phyloP scores from a whole-genome alignment of 2,797 vertebrate species.

The Myotis planiceps region DNA sequence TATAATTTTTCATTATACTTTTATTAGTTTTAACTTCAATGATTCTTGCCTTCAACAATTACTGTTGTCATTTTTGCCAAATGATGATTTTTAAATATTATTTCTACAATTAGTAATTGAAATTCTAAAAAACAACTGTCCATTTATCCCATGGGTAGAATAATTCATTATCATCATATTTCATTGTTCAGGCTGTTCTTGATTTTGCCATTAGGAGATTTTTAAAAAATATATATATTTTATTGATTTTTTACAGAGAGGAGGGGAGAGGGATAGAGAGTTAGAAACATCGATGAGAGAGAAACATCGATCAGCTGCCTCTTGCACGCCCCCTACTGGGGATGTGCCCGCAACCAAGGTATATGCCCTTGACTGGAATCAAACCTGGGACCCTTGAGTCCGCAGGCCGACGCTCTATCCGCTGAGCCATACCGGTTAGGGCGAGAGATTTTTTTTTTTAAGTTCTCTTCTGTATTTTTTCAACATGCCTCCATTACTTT shows the following conservation, averaged over 20 bases:
- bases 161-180: neutral
- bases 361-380: no score
- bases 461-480: neutral
- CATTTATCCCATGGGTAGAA: neutral
- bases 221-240: neutral
- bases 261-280: no score
- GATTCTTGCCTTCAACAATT: neutral
- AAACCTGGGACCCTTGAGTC: no score
- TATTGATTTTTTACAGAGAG: no score
- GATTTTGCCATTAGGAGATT: neutral
- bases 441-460: neutral
- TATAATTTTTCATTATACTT: neutral
- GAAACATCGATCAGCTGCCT: no score
- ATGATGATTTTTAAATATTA: neutral
- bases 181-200: neutral
- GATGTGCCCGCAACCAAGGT: no score
- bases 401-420: no score
- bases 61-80: neutral
- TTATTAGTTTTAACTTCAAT: neutral
- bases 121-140: neutral
- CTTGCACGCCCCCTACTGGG: no score
- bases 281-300: no score
- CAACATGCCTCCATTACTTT: neutral
- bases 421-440: no score
- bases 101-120: neutral